Conservation (phyloP, 2,113 vertebrate species). For the Vombatus ursinus region DNA sequence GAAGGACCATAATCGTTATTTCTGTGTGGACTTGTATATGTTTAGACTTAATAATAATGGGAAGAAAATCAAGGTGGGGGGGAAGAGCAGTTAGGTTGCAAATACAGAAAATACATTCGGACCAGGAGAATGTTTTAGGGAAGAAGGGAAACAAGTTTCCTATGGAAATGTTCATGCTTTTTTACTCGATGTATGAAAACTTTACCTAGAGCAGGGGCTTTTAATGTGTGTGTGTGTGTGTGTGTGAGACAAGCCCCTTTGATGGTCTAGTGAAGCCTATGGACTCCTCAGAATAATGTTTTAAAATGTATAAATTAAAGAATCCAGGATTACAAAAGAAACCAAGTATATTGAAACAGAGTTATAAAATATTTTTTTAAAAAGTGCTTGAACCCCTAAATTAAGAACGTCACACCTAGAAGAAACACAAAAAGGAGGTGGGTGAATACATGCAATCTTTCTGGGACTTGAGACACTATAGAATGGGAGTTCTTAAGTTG, state of each 20-base stretch:
- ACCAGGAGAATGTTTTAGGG: not conserved
- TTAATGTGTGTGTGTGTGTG: not conserved
- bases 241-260: not conserved
- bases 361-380: not conserved
- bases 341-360: not conserved
- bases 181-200: not conserved
- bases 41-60: constrained; percentile 22
- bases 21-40: not conserved
- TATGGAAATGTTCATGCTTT: not conserved
- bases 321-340: not conserved
- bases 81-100: not conserved
- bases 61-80: not conserved
- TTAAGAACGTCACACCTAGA: not conserved
- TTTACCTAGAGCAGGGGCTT: not conserved
- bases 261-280: not conserved
- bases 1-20: not conserved
- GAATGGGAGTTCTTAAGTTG: not conserved
- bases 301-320: not conserved
- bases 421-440: not conserved
- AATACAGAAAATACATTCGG: not conserved
- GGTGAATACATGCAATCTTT: not conserved
- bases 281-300: not conserved
- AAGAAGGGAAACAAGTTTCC: not conserved
- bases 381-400: not conserved
- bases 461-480: not conserved